Evolutionary conservation across 2,113 vertebrate species (phyloP).

Genomic region (Machaerirhynchus nigripectus): DNA sequence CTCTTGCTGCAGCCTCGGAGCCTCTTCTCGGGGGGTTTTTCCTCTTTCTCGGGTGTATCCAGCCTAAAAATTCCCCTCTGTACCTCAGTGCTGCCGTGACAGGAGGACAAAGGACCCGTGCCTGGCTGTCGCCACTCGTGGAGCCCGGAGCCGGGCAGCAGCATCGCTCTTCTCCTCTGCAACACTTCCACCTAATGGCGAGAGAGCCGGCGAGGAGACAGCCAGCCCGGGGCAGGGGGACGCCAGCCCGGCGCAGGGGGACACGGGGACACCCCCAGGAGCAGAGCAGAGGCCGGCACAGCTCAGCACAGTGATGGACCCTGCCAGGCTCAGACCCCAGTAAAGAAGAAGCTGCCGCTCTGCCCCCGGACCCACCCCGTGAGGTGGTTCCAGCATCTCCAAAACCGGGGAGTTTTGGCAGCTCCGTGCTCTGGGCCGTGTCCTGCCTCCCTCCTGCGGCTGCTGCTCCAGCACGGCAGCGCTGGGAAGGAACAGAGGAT

Average conservation of each 20-base stretch:
- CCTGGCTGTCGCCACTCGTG: fast-evolving
- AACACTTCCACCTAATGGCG: conserved; percentile 60
- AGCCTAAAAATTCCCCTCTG: not conserved
- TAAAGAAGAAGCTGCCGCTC: not conserved
- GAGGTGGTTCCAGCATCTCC: too few species aligned
- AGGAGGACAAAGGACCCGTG: not conserved
- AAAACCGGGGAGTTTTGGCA: fast-evolving
- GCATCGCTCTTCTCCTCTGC: not conserved
- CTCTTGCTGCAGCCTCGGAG: not conserved
- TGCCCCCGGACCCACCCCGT: fast-evolving
- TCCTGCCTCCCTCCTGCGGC: not conserved
- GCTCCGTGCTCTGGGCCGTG: fast-evolving
- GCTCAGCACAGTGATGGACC: not conserved
- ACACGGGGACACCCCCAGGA: not conserved
- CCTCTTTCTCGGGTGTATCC: not conserved
- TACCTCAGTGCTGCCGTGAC: not conserved
- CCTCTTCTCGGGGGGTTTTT: not conserved
- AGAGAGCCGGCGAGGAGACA: not conserved
- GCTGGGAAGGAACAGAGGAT: not conserved
- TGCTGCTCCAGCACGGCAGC: not conserved
- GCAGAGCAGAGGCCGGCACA: not conserved
- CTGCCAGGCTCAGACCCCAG: not conserved
- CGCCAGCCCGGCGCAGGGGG: too few species aligned
- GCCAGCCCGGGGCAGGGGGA: not conserved
- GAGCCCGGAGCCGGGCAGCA: fast-evolving